Evolutionary conservation across 2,797 vertebrate genomes (phyloP).

Genomic region (Anomalospiza imberbis): DNA sequence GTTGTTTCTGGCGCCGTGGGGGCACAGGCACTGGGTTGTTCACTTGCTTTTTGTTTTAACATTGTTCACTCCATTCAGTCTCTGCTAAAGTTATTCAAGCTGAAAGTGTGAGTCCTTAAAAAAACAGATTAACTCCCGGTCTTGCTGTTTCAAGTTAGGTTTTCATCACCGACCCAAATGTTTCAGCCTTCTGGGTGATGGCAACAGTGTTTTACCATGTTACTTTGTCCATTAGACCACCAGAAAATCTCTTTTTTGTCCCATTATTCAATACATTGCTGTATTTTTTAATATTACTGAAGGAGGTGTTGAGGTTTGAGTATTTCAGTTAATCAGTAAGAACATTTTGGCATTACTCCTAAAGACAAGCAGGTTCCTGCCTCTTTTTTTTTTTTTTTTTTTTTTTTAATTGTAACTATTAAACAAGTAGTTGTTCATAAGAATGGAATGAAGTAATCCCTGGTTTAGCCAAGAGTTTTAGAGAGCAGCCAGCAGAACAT

Average conservation of each 20-base stretch:
- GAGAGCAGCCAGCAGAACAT: background rate
- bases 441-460: background rate
- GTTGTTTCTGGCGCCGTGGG: background rate
- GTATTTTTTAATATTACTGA: background rate
- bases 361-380: background rate
- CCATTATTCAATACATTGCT: background rate
- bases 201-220: background rate
- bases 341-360: background rate
- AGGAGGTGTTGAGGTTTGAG: background rate
- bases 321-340: background rate
- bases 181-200: background rate
- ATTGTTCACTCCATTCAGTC: background rate
- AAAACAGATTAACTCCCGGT: accelerated
- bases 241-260: background rate
- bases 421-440: background rate
- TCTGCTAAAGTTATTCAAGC: background rate
- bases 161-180: background rate
- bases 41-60: background rate
- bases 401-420: background rate
- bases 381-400: too few species aligned
- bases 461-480: background rate
- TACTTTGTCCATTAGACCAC: background rate
- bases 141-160: background rate
- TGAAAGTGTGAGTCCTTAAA: background rate
- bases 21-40: background rate